Percentiles rank a stretch among this genome's conserved stretches.
phyloP scores from a whole-genome alignment of 2,797 vertebrate genomes.

The Danio jaintianensis region DNA sequence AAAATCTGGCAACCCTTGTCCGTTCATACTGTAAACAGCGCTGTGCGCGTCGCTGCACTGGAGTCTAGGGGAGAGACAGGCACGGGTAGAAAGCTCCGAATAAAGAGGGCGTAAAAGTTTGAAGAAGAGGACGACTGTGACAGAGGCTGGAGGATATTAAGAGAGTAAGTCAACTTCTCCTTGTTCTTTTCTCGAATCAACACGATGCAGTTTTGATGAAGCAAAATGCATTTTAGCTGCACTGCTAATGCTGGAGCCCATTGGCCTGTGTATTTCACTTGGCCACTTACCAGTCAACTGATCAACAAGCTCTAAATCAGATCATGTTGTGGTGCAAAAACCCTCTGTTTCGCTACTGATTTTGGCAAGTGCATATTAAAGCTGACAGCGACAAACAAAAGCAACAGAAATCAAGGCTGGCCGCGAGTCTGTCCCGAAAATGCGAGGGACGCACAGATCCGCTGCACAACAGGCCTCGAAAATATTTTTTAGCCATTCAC shows the following conservation, averaged over 20 bases:
- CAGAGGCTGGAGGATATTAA: constrained; percentile 61
- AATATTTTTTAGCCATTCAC: neutral
- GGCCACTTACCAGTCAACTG: constrained; percentile 46
- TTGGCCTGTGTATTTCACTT: constrained; percentile 37
- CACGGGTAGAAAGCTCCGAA: constrained; percentile 60
- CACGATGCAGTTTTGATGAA: neutral
- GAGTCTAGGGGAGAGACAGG: constrained; percentile 76
- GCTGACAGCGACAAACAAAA: constrained; percentile 17
- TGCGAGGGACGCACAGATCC: constrained; percentile 36
- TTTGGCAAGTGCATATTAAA: neutral
- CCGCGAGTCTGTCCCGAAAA: constrained; percentile 58
- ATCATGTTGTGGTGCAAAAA: neutral
- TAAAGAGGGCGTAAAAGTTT: constrained; percentile 56
- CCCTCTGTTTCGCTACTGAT: neutral
- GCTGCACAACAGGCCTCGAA: constrained; percentile 25
- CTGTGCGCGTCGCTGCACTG: constrained; percentile 61
- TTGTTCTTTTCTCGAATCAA: neutral
- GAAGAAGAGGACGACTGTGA: constrained; percentile 56
- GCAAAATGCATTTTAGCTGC: constrained; percentile 31
- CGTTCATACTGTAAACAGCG: constrained; percentile 74
- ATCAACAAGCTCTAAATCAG: constrained; percentile 52
- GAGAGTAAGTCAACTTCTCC: constrained; percentile 62
- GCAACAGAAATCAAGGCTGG: constrained; percentile 15
- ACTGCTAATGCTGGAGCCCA: constrained; percentile 52
- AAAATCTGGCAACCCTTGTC: constrained; percentile 32